Evolutionary conservation across 1,140 invertebrate genomes (phyloP), one percentile per base, ranked within the genome.

Genomic region (Atta texana): DNA sequence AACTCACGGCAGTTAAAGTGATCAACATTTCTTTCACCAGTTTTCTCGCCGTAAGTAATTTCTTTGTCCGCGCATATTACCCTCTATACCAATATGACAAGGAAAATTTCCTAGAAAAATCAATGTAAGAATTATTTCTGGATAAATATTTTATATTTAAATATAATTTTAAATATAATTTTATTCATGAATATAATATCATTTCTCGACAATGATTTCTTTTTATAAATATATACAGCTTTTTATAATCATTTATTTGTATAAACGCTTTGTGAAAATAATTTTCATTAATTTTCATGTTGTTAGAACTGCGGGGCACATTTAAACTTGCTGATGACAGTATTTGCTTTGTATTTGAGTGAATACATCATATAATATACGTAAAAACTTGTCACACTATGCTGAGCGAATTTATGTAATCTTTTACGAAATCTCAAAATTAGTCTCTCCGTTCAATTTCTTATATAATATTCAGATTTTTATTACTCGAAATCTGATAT

Each of bases 11-110:
- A n/a, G n/a, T n/a, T n/a, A n/a, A n/a, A n/a, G n/a, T n/a, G n/a
- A n/a, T n/a, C n/a, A n/a, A 89, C 59, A 18, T 89, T 49, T 87
- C 85, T 0, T 61, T 87, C 14, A 75, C 14, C 72, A 87, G 68
- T 12, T 89, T 87, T 12, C 21, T 85, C 10, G 51, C n/a, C 3
- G 87, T 89, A 63, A 87, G 85, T 57, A 86, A 72, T 49, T 53
- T 84, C 39, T 2, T 39, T 75, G 21, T 49, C 21, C 18, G 0
- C 53, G 44, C 1, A 59, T 63, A 28, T 49, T 7, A 3, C 0
- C 2, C 2, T 49, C 16, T 21, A 59, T n/a, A 64, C 0, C 39
- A 44, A 55, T 34, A 10, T 31, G 3, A 69, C 3, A 6, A 31
- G n/a, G 6, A 44, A 21, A 31, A 59, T 4, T 2, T 76, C 64